Evolutionary conservation across 2,888 invertebrate species (phyloP), one percentile per base, ranked within the genome.

Genomic region (Salpingus planirostris): DNA sequence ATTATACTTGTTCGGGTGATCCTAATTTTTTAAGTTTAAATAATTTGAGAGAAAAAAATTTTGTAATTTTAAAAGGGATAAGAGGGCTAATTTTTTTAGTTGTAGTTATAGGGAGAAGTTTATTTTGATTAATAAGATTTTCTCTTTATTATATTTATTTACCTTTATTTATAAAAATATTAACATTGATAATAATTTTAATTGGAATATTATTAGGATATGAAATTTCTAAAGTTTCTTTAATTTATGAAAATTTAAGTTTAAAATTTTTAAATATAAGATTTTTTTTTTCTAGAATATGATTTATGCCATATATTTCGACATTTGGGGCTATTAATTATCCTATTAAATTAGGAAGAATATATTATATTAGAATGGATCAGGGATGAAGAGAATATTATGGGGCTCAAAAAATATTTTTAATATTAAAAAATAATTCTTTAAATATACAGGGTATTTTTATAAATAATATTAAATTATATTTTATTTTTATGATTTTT

Each of bases 101-200:
- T 43, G 53, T 74, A 53, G 36, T 74, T 55, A 68, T 67, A n/a
- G 74, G 74, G 0, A 66, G 68, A 35, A 50, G 69, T 38, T 62
- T 75, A 60, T 70, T 57, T 36, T 75, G 74, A 59, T 36, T 74
- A 50, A 67, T 74, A 60, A 71, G 74, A 68, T 53, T 59, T 46
- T 61, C 57, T 36, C 68, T 70, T 47, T 59, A 60, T 60, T 65
- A 70, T 55, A 67, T 74, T 69, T 68, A 67, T 69, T 65, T 74
- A 49, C 59, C 69, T 42, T 50, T 61, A 40, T 57, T 55, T 62
- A 54, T 74, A 57, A 74, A 74, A 54, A 54, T 70, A 47, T 64
- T 74, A 56, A 66, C 70, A 25, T 65, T 73, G 62, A 61, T 69
- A 60, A 60, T 71, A 1, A 68, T 61, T 57, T 38, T 71, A 34